Evolutionary conservation across 2,888 invertebrate species (phyloP).

Genomic region (Buathra laborator): DNA sequence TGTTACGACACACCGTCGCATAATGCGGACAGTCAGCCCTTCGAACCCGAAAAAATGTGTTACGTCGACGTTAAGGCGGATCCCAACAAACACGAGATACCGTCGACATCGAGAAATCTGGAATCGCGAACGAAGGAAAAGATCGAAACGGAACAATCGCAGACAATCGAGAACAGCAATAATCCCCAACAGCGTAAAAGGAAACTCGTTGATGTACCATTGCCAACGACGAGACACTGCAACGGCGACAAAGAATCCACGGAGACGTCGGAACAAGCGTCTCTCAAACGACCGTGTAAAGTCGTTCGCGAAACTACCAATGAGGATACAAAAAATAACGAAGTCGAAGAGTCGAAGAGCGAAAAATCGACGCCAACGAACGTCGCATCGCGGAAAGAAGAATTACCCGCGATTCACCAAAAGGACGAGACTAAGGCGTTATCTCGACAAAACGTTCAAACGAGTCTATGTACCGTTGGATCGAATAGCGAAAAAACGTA

Average conservation of each 20-base stretch:
- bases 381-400: conserved; percentile 19
- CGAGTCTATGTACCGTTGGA: conserved; percentile 41
- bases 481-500: conserved; percentile 62
- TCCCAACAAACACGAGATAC: conserved; percentile 26
- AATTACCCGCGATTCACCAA: conserved; percentile 38
- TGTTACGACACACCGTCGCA: conserved; percentile 82
- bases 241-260: conserved; percentile 36
- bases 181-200: conserved; percentile 35
- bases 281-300: not conserved
- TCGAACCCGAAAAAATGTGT: conserved; percentile 69
- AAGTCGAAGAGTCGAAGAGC: not conserved
- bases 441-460: conserved; percentile 23
- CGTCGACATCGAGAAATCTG: conserved; percentile 13
- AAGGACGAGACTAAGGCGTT: conserved; percentile 24
- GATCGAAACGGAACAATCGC: conserved; percentile 25
- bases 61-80: conserved; percentile 59
- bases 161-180: conserved; percentile 53
- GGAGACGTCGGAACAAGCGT: not conserved
- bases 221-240: not conserved
- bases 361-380: conserved; percentile 10
- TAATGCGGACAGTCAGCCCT: conserved; percentile 73
- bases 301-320: conserved; percentile 24
- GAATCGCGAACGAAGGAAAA: not conserved
- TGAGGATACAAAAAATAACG: not conserved
- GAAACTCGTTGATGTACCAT: conserved; percentile 36